Percentiles rank a stretch among this genome's conserved stretches.
These are phyloP conservation scores for Ennomos quercinarius DNA, from an alignment of 2,888 invertebrate species.

Conservation along the genomic window DNA sequence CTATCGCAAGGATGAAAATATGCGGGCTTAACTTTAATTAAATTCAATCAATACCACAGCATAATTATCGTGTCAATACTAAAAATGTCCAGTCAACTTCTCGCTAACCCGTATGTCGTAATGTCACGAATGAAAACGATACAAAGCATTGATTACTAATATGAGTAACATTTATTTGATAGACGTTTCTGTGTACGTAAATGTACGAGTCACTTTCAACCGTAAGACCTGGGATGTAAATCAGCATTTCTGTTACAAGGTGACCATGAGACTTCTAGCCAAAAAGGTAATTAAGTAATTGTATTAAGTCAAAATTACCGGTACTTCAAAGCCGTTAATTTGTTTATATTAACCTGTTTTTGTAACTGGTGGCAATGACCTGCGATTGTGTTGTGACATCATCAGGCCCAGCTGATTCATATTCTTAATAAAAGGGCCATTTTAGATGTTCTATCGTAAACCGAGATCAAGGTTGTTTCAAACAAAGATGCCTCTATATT, in stretches of 20 bases:
- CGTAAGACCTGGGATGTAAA: neutral
- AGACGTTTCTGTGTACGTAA: too few species aligned
- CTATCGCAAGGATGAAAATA: too few species aligned
- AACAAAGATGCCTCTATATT: slow-evolving; percentile 35
- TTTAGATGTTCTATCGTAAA: slow-evolving; percentile 29
- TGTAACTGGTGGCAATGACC: slow-evolving; percentile 45
- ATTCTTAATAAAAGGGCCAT: slow-evolving; percentile 34
- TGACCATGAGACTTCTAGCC: slow-evolving; percentile 9
- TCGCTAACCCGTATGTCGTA: too few species aligned
- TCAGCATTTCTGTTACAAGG: neutral
- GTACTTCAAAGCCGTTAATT: slow-evolving; percentile 10
- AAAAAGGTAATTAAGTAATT: slow-evolving; percentile 4
- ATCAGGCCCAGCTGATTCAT: slow-evolving; percentile 40
- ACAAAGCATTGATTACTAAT: too few species aligned
- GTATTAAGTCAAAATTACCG: slow-evolving; percentile 16
- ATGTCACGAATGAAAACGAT: too few species aligned
- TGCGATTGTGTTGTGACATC: slow-evolving; percentile 36
- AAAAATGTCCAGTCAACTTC: too few species aligned
- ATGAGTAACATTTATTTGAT: too few species aligned
- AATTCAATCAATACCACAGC: too few species aligned
- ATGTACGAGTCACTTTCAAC: too few species aligned
- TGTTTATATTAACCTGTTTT: slow-evolving; percentile 31
- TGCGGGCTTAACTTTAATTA: too few species aligned
- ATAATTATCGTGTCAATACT: too few species aligned
- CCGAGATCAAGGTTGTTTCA: slow-evolving; percentile 37